Conservation (phyloP, 2,113 vertebrate genomes). For the Alouatta palliata region DNA sequence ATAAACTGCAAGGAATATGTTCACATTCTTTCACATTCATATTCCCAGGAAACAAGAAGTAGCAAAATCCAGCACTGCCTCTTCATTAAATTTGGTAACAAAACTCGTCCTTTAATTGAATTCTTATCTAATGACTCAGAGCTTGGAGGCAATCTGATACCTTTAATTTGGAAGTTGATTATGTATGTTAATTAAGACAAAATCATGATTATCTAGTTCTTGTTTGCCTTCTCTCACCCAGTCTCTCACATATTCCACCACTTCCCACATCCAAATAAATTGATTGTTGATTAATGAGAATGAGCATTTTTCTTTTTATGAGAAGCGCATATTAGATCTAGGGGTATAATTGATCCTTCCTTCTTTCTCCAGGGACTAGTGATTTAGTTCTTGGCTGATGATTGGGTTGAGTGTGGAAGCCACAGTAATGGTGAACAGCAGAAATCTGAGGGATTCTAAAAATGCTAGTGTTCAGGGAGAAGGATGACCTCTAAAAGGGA, state of each 20-base stretch:
- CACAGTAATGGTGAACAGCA: background rate
- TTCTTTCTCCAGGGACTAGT: background rate
- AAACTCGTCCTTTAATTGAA: slow-evolving; percentile 60
- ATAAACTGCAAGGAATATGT: slow-evolving; percentile 6
- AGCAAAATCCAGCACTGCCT: slow-evolving; percentile 20
- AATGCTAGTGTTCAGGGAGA: slow-evolving; percentile 28
- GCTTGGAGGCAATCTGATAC: slow-evolving; percentile 45
- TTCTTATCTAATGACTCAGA: slow-evolving; percentile 70
- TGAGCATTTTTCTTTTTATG: background rate
- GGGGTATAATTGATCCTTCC: background rate
- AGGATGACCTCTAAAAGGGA: background rate
- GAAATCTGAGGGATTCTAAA: slow-evolving; percentile 20
- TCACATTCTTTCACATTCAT: slow-evolving; percentile 49
- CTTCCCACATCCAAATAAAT: background rate
- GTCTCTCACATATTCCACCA: background rate
- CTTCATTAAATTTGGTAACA: slow-evolving; percentile 60
- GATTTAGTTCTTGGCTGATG: slow-evolving; percentile 19
- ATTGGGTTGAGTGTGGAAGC: background rate
- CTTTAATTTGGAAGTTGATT: slow-evolving; percentile 57
- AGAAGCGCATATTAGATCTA: slow-evolving; percentile 12
- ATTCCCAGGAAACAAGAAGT: slow-evolving; percentile 2
- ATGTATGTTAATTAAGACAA: slow-evolving; percentile 61
- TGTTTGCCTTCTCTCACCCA: background rate
- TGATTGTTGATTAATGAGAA: slow-evolving; percentile 9
- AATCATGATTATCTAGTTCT: background rate